Conservation (phyloP, 2,113 vertebrate species). For the Coracopsis vasa region DNA sequence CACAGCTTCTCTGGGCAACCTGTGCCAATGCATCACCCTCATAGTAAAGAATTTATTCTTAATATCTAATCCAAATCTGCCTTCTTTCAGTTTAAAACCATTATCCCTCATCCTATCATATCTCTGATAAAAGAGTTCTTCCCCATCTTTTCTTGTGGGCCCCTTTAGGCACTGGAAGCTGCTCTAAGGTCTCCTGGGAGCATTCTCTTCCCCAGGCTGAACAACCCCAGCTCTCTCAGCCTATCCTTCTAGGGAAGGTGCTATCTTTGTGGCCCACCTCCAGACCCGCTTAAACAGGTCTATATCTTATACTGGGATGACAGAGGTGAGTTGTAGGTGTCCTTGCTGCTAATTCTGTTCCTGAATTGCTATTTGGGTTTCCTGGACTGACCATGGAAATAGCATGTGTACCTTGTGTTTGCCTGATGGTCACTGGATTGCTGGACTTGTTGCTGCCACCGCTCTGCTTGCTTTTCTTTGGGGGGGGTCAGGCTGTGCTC, state of each 20-base stretch:
- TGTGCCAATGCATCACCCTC: rapidly evolving
- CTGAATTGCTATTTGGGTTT: background rate
- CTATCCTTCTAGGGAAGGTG: background rate
- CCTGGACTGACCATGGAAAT: background rate
- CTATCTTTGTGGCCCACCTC: background rate
- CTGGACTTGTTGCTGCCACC: background rate
- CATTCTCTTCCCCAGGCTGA: background rate
- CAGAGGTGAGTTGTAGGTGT: background rate
- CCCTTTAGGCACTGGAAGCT: background rate
- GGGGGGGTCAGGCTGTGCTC: background rate
- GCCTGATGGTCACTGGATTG: background rate
- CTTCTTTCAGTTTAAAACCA: background rate
- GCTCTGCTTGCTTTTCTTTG: background rate
- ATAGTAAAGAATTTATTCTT: background rate
- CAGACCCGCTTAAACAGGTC: rapidly evolving
- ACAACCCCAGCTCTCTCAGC: background rate
- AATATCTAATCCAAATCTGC: background rate
- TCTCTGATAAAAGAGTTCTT: background rate
- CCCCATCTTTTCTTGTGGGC: background rate
- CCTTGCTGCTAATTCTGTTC: background rate
- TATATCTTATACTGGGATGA: background rate
- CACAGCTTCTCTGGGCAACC: background rate
- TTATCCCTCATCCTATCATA: rapidly evolving
- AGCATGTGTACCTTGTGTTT: background rate
- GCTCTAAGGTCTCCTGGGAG: background rate